phyloP scores from a whole-genome alignment of 2,113 vertebrate species.

The Canis aureus region DNA sequence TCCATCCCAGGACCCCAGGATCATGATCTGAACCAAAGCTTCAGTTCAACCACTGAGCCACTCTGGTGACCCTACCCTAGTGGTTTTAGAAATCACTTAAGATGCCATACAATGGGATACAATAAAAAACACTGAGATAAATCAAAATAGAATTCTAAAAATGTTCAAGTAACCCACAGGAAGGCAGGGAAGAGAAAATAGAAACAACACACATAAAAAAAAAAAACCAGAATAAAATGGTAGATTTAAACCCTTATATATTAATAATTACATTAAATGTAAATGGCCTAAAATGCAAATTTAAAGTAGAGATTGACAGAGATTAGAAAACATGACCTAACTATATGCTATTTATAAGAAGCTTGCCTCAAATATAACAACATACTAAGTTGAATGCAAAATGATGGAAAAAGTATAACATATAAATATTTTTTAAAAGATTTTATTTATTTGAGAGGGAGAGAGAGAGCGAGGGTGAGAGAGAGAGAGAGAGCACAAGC shows the following conservation, averaged over 20 bases:
- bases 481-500: background rate
- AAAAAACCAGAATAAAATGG: background rate
- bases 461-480: background rate
- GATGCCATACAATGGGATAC: background rate
- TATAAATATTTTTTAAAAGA: background rate
- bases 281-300: conserved; percentile 1
- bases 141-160: background rate
- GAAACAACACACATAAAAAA: background rate
- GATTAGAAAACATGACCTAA: background rate
- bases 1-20: no score
- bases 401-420: background rate
- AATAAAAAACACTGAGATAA: conserved; percentile 2
- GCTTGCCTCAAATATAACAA: background rate
- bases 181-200: conserved; percentile 1
- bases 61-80: background rate
- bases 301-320: conserved; percentile 12
- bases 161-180: background rate
- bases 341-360: background rate
- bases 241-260: background rate
- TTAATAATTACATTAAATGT: conserved; percentile 46
- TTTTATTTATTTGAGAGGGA: background rate
- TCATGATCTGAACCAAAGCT: no score
- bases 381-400: conserved; percentile 46
- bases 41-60: no score
- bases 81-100: background rate